These are phyloP conservation scores for Pseudomyrmex flavicornis DNA, from an alignment of 1,140 invertebrate species.

Conservation along the genomic window DNA sequence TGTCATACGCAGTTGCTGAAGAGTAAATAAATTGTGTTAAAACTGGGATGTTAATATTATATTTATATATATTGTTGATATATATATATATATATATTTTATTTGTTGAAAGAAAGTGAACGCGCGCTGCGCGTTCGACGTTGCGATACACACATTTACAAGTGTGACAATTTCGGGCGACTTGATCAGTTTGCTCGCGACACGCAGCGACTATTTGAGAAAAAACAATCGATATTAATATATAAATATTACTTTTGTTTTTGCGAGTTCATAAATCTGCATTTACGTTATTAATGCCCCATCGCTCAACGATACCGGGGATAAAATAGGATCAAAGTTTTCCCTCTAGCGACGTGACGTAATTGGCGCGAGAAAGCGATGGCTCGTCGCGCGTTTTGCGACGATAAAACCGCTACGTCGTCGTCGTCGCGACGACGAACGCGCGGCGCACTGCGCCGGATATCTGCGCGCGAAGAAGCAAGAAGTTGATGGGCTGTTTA, in stretches of 20 bases:
- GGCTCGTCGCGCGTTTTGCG: slow-evolving; percentile 33
- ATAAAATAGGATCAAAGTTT: slow-evolving; percentile 35
- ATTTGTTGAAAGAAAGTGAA: not conserved
- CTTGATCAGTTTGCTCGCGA: not conserved
- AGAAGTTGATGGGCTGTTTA: slow-evolving; percentile 62
- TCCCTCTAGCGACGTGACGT: not conserved
- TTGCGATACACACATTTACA: not conserved
- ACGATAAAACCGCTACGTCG: slow-evolving; percentile 21
- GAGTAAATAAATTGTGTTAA: slow-evolving; percentile 4
- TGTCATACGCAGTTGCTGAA: not conserved
- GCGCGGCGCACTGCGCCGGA: not conserved
- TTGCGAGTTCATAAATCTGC: slow-evolving; percentile 33
- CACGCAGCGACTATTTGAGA: not conserved
- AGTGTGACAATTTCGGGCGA: not conserved
- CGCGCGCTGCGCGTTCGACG: not conserved
- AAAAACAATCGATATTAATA: slow-evolving; percentile 2
- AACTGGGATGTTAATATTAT: slow-evolving; percentile 5
- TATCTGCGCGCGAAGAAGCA: slow-evolving; percentile 51
- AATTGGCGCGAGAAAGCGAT: slow-evolving; percentile 39
- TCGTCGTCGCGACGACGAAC: too few relatives aligned
- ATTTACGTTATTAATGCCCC: slow-evolving; percentile 15
- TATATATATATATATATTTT: not conserved
- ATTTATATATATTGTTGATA: not conserved
- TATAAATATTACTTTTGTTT: not conserved
- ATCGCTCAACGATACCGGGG: not conserved